Percentiles rank a stretch among this genome's conserved stretches.
Conservation (phyloP, 2,888 invertebrate genomes). For the Catocala sponsa region DNA sequence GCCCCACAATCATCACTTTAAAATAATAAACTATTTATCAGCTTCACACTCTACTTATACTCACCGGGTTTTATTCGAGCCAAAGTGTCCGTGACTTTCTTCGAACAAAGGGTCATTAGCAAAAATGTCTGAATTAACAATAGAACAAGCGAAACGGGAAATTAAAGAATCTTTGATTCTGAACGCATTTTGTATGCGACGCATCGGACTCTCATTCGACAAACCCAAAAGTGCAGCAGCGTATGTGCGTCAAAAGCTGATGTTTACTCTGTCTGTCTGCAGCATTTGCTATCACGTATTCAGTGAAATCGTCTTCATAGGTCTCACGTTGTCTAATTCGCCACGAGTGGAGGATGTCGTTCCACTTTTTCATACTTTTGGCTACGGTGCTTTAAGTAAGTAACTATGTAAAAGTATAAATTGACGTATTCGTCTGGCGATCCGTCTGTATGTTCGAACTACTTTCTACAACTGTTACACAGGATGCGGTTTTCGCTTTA, state of each 20-base stretch:
- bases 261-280: constrained; percentile 68
- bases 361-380: constrained; percentile 81
- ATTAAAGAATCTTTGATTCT: constrained; percentile 72
- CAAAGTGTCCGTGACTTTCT: constrained; percentile 45
- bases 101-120: constrained; percentile 49
- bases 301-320: constrained; percentile 77
- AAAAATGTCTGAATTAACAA: constrained; percentile 63
- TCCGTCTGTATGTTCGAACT: constrained; percentile 29
- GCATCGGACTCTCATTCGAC: constrained; percentile 74
- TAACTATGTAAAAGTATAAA: constrained; percentile 48
- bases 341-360: constrained; percentile 82
- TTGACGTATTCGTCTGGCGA: constrained; percentile 38
- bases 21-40: constrained; percentile 54
- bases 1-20: constrained; percentile 53
- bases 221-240: constrained; percentile 55
- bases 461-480: constrained; percentile 40
- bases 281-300: constrained; percentile 78
- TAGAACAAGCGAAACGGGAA: constrained; percentile 70
- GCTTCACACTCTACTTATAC: constrained; percentile 54
- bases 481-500: constrained; percentile 42
- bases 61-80: constrained; percentile 47
- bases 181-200: constrained; percentile 72
- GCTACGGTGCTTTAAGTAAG: constrained; percentile 82
- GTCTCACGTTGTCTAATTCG: constrained; percentile 74
- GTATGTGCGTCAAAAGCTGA: constrained; percentile 65